Evolutionary conservation across 2,797 vertebrate species (phyloP).

Genomic region (Harpagifer antarcticus): DNA sequence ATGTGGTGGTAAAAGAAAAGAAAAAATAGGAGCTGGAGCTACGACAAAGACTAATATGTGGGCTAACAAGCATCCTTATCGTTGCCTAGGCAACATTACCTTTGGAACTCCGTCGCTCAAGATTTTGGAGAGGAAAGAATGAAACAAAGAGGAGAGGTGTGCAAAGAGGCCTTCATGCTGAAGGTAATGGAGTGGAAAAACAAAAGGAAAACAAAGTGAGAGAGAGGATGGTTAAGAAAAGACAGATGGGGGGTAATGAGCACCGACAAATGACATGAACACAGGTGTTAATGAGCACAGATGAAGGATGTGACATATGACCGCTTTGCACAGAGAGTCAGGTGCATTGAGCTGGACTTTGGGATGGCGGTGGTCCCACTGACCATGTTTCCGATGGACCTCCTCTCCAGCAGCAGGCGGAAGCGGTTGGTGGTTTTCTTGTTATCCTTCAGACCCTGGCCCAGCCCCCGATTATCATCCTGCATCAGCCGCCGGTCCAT

Average conservation of each 20-base stretch:
- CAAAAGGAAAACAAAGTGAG: constrained; percentile 55
- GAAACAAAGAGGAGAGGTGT: constrained; percentile 89
- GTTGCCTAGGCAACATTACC: constrained; percentile 86
- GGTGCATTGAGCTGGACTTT: not conserved
- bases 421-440: constrained; percentile 94
- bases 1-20: constrained; percentile 33
- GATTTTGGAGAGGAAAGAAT: constrained; percentile 87
- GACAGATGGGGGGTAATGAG: constrained; percentile 63
- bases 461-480: constrained; percentile 97
- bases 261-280: constrained; percentile 19
- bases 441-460: constrained; percentile 98
- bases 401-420: constrained; percentile 92
- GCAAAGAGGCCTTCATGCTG: constrained; percentile 89
- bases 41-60: constrained; percentile 41
- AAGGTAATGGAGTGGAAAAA: constrained; percentile 73
- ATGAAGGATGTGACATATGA: constrained; percentile 34
- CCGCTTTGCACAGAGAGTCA: constrained; percentile 11
- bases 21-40: constrained; percentile 37
- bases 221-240: constrained; percentile 36
- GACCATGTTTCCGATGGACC: constrained; percentile 87
- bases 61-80: constrained; percentile 51
- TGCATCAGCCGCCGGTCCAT: constrained; percentile 97
- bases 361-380: constrained; percentile 27
- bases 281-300: constrained; percentile 45
- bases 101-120: constrained; percentile 82